Evolutionary conservation across 23 tunicate genomes (phyloP).

Genomic region (Halocynthia aurantium): DNA sequence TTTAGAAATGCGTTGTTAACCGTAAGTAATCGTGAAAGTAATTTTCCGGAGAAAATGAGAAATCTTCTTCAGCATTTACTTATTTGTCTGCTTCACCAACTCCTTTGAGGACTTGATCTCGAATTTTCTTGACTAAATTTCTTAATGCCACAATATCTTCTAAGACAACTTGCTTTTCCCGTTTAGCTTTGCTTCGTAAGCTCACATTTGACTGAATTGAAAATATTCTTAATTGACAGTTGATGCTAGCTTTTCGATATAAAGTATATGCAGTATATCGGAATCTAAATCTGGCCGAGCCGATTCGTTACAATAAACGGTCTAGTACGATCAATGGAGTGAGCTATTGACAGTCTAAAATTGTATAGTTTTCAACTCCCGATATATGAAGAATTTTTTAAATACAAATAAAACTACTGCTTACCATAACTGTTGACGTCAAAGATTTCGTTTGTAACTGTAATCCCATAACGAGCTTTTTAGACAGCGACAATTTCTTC

Average conservation of each 20-base stretch:
- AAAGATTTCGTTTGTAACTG: slow-evolving; percentile 20
- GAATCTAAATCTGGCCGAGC: background rate
- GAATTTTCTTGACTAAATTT: no score
- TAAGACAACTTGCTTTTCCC: slow-evolving; percentile 1
- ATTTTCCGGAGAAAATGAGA: no score
- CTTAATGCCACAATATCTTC: slow-evolving; percentile 3
- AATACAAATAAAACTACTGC: background rate
- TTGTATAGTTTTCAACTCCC: no score
- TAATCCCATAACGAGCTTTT: background rate
- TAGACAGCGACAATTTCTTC: background rate
- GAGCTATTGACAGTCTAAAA: no score
- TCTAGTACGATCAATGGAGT: background rate
- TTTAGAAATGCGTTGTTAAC: no score
- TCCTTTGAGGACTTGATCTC: no score
- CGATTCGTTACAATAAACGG: background rate
- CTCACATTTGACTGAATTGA: slow-evolving; percentile 10
- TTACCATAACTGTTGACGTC: slow-evolving; percentile 12
- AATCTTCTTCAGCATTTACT: no score
- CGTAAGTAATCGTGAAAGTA: no score
- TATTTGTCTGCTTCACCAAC: no score
- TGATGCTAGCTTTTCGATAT: no score
- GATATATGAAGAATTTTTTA: no score
- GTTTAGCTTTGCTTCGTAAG: slow-evolving; percentile 3
- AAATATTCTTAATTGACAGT: background rate
- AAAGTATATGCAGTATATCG: background rate